Base-by-base conservation (phyloP, 2,113 vertebrate species). In the Otolemur garnettii region DNA sequence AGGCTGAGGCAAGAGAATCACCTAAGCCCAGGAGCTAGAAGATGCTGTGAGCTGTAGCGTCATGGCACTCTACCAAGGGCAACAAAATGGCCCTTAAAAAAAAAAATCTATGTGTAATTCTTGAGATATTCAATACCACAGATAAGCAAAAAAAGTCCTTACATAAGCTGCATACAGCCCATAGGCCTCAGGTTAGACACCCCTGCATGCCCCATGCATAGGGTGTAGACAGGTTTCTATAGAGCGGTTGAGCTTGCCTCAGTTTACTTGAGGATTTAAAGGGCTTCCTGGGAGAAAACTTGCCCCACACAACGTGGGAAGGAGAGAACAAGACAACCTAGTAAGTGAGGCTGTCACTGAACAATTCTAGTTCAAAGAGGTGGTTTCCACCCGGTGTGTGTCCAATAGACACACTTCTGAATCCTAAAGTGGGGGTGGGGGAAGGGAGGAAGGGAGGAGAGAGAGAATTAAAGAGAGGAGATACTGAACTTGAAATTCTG, bases 401-500 rank as follows among this genome's bases (percentile, higher is more conserved):
- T 28, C 53, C 74, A 19, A 2, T 18, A 24, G 38, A 13, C 12
- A 80, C 17, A 17, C 50, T 14, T 24, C 53, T 90, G 55, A 87
- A 64, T 69, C 6, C 83, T 57, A 62, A 81, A 45, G 59, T 62
- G 22, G 35, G 33, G 45, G 12, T 12, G 42, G n/a, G 8, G n/a
- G 71, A 38, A 60, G 72, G 72, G 24, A 80, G 33, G 69, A 22
- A 60, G 7, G 45, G 74, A 62, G 22, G 55, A 38, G 62, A 69
- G 17, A 77, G 7, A 9, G 42, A 35, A 69, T 64, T 64, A 28
- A 64, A 64, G 62, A 84, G 55, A 5, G 8, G 64, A 45, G 28
- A 87, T 33, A 35, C 59, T 82, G 15, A 95, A 53, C n/a, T 92
- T 30, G 60, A 50, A 89, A 50, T 85, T 77, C 38, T 82, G 71